Evolutionary conservation across 2,797 vertebrate species (phyloP).

Genomic region (Lemur catta): DNA sequence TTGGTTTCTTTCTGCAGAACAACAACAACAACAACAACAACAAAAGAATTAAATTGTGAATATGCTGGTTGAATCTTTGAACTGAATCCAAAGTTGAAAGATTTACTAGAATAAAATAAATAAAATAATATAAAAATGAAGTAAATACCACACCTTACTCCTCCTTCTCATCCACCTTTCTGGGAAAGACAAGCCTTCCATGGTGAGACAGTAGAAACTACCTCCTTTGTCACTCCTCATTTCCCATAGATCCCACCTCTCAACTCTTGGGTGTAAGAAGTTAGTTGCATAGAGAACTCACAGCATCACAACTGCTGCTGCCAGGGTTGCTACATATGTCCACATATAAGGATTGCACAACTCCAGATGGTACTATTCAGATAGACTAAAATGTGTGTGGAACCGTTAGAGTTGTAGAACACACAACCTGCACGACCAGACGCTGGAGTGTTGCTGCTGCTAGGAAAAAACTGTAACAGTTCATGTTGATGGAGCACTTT

Average conservation of each 20-base stretch:
- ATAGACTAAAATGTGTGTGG: not conserved
- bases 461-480: not conserved
- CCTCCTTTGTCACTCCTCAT: not conserved
- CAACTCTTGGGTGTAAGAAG: not conserved
- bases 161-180: not conserved
- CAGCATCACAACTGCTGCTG: not conserved
- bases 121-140: not conserved
- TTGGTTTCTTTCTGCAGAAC: not conserved
- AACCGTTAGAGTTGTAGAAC: not conserved
- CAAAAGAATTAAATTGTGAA: conserved; percentile 5
- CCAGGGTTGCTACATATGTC: not conserved
- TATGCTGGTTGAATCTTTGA: not conserved
- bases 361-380: not conserved
- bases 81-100: conserved; percentile 22
- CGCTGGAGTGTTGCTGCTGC: not conserved
- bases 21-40: not conserved
- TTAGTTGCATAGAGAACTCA: not conserved
- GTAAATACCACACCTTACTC: not conserved
- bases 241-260: not conserved
- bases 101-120: not conserved
- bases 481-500: not conserved
- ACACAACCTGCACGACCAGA: not conserved
- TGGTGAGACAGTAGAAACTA: not conserved
- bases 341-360: not conserved
- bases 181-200: not conserved